Evolutionary conservation across 2,888 invertebrate genomes (phyloP).

Genomic region (Trissoscelio sp.): DNA sequence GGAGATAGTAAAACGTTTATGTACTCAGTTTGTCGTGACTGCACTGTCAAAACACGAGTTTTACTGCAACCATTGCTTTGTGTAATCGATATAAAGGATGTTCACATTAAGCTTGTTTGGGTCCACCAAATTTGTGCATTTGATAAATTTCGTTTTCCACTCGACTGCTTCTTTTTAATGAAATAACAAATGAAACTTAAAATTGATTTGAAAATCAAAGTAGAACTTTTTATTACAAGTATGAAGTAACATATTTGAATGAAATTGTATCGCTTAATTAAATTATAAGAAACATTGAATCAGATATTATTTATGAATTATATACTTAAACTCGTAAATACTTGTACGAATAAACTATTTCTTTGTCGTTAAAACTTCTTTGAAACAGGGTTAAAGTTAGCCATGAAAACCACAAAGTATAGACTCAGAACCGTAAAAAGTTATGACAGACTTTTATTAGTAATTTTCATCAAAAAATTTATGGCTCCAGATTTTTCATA

Average conservation of each 20-base stretch:
- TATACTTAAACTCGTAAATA: background rate
- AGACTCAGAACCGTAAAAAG: slow-evolving; percentile 9
- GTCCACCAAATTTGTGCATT: background rate
- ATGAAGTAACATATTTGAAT: no score
- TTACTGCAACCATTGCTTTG: slow-evolving; percentile 85
- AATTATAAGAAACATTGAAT: background rate
- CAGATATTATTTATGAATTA: background rate
- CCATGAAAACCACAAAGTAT: slow-evolving; percentile 1
- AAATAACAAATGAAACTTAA: no score
- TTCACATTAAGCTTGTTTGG: slow-evolving; percentile 18
- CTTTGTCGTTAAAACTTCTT: slow-evolving; percentile 23
- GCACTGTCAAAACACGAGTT: slow-evolving; percentile 84
- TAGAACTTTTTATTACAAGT: no score
- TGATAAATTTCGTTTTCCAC: background rate
- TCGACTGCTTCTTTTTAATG: background rate
- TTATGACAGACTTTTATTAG: slow-evolving; percentile 38
- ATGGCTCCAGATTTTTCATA: slow-evolving; percentile 20
- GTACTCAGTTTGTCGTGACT: slow-evolving; percentile 84
- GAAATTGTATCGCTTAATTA: no score
- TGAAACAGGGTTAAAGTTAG: background rate
- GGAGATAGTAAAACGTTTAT: slow-evolving; percentile 71
- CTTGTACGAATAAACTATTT: slow-evolving; percentile 7
- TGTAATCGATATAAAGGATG: slow-evolving; percentile 83
- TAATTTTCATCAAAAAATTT: slow-evolving; percentile 35
- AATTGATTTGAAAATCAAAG: no score